These are phyloP conservation scores for Morus bassanus DNA, from an alignment of 2,797 vertebrate genomes.

Conservation along the genomic window DNA sequence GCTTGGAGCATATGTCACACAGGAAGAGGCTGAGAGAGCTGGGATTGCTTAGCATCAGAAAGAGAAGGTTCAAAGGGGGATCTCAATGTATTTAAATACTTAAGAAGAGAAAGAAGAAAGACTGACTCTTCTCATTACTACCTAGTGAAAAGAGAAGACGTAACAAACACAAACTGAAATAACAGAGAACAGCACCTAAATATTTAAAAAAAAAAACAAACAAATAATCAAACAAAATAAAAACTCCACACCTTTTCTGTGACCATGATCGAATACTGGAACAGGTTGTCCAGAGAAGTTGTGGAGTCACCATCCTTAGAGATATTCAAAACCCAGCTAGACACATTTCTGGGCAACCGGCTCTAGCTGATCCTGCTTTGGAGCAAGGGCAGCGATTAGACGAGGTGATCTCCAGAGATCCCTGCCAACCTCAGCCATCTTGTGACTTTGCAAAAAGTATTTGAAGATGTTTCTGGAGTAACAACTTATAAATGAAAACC, in stretches of 20 bases:
- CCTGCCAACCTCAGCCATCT: neutral
- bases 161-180: neutral
- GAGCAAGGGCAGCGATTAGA: neutral
- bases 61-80: neutral
- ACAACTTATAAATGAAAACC: neutral
- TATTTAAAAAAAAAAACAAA: neutral
- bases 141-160: neutral
- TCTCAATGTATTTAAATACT: neutral
- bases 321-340: neutral
- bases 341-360: neutral
- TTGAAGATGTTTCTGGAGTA: neutral
- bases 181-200: neutral
- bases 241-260: neutral
- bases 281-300: neutral
- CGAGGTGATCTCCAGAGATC: neutral
- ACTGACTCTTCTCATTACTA: neutral
- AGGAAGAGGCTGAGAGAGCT: neutral
- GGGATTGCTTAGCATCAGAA: neutral
- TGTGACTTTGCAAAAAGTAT: neutral
- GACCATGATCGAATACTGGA: neutral
- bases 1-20: neutral
- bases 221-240: neutral
- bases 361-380: neutral
- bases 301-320: neutral
- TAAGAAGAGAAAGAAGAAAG: neutral